Evolutionary conservation across 1,140 invertebrate genomes (phyloP).

Genomic region (Bombus difficillimus): DNA sequence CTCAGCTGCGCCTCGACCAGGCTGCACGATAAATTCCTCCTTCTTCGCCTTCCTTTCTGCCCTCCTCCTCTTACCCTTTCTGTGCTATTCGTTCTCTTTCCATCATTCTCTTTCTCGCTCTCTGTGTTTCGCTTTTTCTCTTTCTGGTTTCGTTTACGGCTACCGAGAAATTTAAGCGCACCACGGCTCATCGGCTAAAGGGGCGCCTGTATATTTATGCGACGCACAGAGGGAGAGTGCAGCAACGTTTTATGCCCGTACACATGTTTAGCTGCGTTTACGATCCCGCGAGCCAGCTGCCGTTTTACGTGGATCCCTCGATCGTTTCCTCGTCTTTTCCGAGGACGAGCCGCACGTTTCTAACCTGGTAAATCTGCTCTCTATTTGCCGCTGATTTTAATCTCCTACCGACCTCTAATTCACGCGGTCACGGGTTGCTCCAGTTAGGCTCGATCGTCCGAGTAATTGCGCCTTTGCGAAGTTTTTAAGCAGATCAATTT

Average conservation of each 20-base stretch:
- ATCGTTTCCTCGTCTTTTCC: background rate
- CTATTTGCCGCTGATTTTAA: slow-evolving; percentile 10
- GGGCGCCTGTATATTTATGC: slow-evolving; percentile 53
- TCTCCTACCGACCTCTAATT: background rate
- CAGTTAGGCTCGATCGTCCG: too few species aligned
- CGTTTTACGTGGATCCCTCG: slow-evolving; percentile 5
- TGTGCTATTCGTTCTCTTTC: background rate
- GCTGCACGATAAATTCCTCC: slow-evolving; percentile 55
- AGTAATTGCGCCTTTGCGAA: too few species aligned
- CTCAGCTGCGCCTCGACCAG: slow-evolving; percentile 34
- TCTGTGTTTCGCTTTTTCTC: background rate
- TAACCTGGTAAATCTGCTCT: background rate
- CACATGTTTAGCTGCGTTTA: slow-evolving; percentile 54
- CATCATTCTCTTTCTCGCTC: background rate
- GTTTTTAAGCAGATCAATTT: background rate
- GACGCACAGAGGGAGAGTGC: background rate
- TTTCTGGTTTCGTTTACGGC: slow-evolving; percentile 40
- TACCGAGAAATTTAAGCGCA: slow-evolving; percentile 58
- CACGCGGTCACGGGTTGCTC: background rate
- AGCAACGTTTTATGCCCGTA: slow-evolving; percentile 48
- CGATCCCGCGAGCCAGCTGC: slow-evolving; percentile 49
- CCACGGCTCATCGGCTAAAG: slow-evolving; percentile 51
- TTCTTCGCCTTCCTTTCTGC: slow-evolving; percentile 25
- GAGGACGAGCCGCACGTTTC: background rate
- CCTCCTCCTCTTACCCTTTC: background rate